These are phyloP conservation scores for Drosophila ustulata DNA, from an alignment of 2,888 invertebrate genomes.

Conservation along the genomic window DNA sequence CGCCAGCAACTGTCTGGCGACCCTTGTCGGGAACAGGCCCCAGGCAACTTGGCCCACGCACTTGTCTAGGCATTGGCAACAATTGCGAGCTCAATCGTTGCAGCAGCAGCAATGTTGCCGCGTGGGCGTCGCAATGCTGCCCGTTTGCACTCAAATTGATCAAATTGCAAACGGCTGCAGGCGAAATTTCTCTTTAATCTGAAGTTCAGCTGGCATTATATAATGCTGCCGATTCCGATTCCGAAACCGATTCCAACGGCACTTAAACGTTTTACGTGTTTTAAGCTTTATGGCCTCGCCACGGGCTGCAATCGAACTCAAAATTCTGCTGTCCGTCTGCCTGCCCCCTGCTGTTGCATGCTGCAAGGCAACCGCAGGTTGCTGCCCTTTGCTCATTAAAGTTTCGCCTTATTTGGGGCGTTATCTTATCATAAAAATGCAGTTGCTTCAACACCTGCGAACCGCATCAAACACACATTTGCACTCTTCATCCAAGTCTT, in stretches of 20 bases:
- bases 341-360: slow-evolving; percentile 12
- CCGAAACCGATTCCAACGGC: slow-evolving; percentile 47
- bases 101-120: slow-evolving; percentile 42
- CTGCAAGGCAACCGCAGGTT: slow-evolving; percentile 27
- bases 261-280: slow-evolving; percentile 53
- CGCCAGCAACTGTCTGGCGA: slow-evolving; percentile 48
- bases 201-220: slow-evolving; percentile 47
- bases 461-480: slow-evolving; percentile 74
- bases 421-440: slow-evolving; percentile 79
- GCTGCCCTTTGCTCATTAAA: slow-evolving; percentile 70
- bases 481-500: slow-evolving; percentile 57
- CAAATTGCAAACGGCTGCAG: slow-evolving; percentile 7
- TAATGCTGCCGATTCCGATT: slow-evolving; percentile 30
- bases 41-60: slow-evolving; percentile 59
- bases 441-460: slow-evolving; percentile 75
- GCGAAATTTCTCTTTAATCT: slow-evolving; percentile 34
- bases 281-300: slow-evolving; percentile 63
- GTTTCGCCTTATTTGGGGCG: slow-evolving; percentile 66
- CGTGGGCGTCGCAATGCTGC: slow-evolving; percentile 43
- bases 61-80: slow-evolving; percentile 61
- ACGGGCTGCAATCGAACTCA: slow-evolving; percentile 29
- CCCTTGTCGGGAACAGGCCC: slow-evolving; percentile 50
- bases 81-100: slow-evolving; percentile 26
- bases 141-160: slow-evolving; percentile 13
- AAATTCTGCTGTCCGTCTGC: slow-evolving; percentile 14